Evolutionary conservation across 2,888 invertebrate species (phyloP).

Genomic region (Cheilosia grossa): DNA sequence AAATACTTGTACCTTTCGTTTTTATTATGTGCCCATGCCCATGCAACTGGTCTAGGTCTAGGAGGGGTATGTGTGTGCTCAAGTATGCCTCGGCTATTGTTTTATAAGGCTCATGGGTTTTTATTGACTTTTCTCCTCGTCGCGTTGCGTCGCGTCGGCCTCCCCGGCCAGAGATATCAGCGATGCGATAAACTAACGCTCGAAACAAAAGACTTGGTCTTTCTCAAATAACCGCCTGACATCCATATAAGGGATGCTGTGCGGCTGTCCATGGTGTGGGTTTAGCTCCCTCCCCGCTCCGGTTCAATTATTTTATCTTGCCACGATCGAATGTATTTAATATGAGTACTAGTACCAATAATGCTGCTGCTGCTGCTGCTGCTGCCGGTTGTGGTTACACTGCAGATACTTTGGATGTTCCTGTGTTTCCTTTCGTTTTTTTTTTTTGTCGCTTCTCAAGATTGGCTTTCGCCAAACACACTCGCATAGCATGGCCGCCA

Average conservation of each 20-base stretch:
- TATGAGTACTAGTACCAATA: slow-evolving; percentile 49
- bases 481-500: slow-evolving; percentile 33
- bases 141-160: slow-evolving; percentile 10
- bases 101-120: slow-evolving; percentile 66
- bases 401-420: slow-evolving; percentile 48
- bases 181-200: slow-evolving; percentile 72
- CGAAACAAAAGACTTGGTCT: slow-evolving; percentile 70
- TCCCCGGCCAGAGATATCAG: slow-evolving; percentile 44
- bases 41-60: slow-evolving; percentile 23
- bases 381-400: slow-evolving; percentile 22
- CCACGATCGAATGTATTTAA: slow-evolving; percentile 78
- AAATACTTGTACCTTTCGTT: slow-evolving; percentile 58
- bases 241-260: slow-evolving; percentile 70
- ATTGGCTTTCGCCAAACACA: slow-evolving; percentile 37
- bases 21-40: slow-evolving; percentile 30
- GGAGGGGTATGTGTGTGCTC: background rate
- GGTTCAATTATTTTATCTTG: slow-evolving; percentile 80
- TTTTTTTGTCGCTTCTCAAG: slow-evolving; percentile 28
- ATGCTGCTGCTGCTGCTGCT: slow-evolving; percentile 27
- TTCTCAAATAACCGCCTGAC: slow-evolving; percentile 62
- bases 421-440: background rate
- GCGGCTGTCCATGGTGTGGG: slow-evolving; percentile 58
- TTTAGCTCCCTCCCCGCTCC: slow-evolving; percentile 43
- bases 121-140: slow-evolving; percentile 69
- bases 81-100: slow-evolving; percentile 51